Percentiles rank a stretch among this genome's conserved stretches.
Evolutionary conservation across 2,113 vertebrate genomes (phyloP).

Genomic region (Centropus unirufus): DNA sequence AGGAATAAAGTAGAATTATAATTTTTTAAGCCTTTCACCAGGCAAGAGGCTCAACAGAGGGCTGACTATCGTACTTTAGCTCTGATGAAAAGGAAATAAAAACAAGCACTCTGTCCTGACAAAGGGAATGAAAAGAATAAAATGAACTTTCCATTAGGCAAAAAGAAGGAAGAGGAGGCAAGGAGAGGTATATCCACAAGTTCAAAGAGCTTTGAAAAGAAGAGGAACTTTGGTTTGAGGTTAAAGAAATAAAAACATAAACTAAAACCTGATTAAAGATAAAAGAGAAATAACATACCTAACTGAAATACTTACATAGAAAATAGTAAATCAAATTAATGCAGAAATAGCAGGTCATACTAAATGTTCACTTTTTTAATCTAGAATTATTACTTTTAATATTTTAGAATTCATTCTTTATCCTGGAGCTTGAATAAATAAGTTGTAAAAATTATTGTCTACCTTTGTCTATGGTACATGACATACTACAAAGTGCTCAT

Average conservation of each 20-base stretch:
- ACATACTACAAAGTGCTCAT: neutral
- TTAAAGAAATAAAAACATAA: neutral
- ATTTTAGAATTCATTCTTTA: neutral
- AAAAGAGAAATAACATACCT: neutral
- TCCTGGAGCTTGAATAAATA: neutral
- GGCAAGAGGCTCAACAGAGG: neutral
- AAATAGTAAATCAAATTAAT: neutral
- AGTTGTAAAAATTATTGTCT: neutral
- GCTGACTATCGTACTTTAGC: neutral
- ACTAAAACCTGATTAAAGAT: neutral
- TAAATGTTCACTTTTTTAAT: neutral
- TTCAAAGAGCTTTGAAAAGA: neutral
- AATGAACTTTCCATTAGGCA: neutral
- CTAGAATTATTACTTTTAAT: neutral
- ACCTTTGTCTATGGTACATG: neutral
- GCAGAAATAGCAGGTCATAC: neutral
- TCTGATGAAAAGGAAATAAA: neutral
- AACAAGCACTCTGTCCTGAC: neutral
- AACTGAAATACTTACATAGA: neutral
- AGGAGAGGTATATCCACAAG: neutral
- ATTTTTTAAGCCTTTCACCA: neutral
- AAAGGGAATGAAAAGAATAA: neutral
- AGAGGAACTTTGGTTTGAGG: neutral
- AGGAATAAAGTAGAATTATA: neutral
- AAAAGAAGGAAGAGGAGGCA: neutral